Evolutionary conservation across 2,113 vertebrate species (phyloP), one percentile per base, ranked within the genome.

Genomic region (Phalacrocorax brasilianus): DNA sequence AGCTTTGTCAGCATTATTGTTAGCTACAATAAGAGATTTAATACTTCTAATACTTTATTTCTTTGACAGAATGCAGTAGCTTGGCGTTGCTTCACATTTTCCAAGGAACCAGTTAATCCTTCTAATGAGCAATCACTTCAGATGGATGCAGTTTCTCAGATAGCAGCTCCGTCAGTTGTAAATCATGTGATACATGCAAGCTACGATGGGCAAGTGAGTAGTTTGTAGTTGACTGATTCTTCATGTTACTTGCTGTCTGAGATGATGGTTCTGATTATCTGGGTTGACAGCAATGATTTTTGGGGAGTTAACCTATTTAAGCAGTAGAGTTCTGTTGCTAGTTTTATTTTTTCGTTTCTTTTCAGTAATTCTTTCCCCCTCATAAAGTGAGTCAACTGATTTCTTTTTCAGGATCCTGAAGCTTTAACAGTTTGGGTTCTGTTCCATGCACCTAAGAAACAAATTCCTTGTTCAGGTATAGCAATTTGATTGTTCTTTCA

Each of bases 51-150:
- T 89, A 11, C 24, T 74, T 27, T 27, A 10, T 59, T 85, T 94
- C 22, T 72, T 86, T 68, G 44, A n/a, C 95, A 99, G 99, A 99
- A 98, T 73, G 99, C 99, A 14, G 91, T 98, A 63, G 98, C 99
- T 33, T 99, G 99, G 99, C 98, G 98, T 91, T 99, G 99, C 97
- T 99, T 99, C 95, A 98, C 98, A 1, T 98, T 99, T 95, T 99
- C 99, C 68, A 99, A 98, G 95, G 98, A 99, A 14, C 98, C 98
- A 19, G 65, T 98, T 87, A 89, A 89, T 63, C 40, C 86, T 76
- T 95, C 97, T 56, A 55, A 95, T 66, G 98, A 98, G 61, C 88
- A 65, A 17, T 30, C 84, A 3, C 91, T 98, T 38, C 97, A 97
- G 42, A 89, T 94, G 42, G 98, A 98, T 50, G 91, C 94, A 65